Evolutionary conservation across 1,140 invertebrate genomes (phyloP), one percentile per base, ranked within the genome.

Genomic region (Mesaphorura yosii): DNA sequence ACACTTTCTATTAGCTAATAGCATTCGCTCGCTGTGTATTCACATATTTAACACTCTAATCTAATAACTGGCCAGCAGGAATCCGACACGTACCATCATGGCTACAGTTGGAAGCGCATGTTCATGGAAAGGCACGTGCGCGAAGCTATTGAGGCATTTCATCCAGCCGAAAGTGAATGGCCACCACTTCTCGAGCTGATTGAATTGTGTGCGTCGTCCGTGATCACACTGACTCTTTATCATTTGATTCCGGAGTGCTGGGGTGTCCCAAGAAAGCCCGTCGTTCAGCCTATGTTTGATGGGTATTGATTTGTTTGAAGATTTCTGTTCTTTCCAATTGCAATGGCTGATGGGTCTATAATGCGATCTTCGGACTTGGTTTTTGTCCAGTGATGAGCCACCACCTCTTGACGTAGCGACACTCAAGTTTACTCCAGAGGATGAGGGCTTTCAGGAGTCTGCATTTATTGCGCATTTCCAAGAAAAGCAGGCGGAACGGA

Each of bases 111-210:
- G 54, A 39, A 48, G 19, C 31, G 44, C 38, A 27, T 53, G 4
- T 58, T 44, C 23, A 17, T 57, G 47, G 60, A 63, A 28, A 48
- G 34, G 23, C 31, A 51, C 22, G 5, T 57, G 1, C 46, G 48
- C 23, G 38, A 52, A 15, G 22, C 15, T 1, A 53, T 63, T 7
- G 57, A 59, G 49, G 27, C 19, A 7, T 63, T 59, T 41, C 60
- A 59, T 55, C 60, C 57, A 2, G 53, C 41, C 17, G 44, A 54
- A 20, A 46, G 42, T n/a, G 46, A 59, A 10, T 12, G 51, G 1
- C n/a, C 41, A 3, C 25, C 28, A 19, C 27, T 63, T 2, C 22
- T 51, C n/a, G 25, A 46, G 28, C 22, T 51, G 7, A 26, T 57
- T 6, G 49, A 53, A 15, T 15, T 57, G 1, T 20, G 40, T 10